Evolutionary conservation across 1,140 invertebrate species (phyloP).

Genomic region (Hesperophylax magnus): DNA sequence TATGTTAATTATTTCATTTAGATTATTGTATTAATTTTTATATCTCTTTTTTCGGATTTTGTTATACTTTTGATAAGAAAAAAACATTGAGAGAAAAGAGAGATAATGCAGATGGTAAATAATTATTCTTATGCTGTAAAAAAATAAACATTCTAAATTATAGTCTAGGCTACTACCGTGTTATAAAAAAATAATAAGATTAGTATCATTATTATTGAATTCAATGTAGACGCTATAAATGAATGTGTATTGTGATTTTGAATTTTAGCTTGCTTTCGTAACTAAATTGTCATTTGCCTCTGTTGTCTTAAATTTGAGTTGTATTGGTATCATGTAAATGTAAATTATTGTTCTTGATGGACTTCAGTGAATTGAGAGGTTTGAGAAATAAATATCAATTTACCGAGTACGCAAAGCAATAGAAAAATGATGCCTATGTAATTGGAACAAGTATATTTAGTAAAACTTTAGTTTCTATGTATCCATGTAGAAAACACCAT

Average conservation of each 20-base stretch:
- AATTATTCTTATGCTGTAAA: constrained; percentile 31
- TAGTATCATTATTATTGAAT: constrained; percentile 18
- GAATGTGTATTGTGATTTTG: constrained; percentile 43
- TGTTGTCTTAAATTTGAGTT: background rate
- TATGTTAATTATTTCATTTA: constrained; percentile 2
- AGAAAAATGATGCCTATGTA: constrained; percentile 14
- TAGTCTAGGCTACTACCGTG: constrained; percentile 35
- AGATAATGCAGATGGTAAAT: background rate
- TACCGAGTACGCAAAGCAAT: background rate
- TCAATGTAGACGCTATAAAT: constrained; percentile 35
- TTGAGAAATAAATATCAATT: constrained; percentile 16
- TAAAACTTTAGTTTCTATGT: constrained; percentile 25
- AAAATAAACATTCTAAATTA: constrained; percentile 31
- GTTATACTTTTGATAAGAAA: background rate
- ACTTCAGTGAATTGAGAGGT: constrained; percentile 1
- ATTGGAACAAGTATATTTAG: constrained; percentile 21
- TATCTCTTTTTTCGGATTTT: background rate
- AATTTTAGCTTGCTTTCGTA: constrained; percentile 30
- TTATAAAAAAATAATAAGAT: constrained; percentile 24
- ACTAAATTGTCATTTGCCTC: constrained; percentile 29
- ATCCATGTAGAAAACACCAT: constrained; percentile 30
- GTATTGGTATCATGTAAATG: background rate
- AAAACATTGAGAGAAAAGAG: background rate
- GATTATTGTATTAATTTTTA: constrained; percentile 4
- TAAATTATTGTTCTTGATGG: background rate